Evolutionary conservation across 1,140 invertebrate species (phyloP).

Genomic region (Aphelenchoides besseyi): DNA sequence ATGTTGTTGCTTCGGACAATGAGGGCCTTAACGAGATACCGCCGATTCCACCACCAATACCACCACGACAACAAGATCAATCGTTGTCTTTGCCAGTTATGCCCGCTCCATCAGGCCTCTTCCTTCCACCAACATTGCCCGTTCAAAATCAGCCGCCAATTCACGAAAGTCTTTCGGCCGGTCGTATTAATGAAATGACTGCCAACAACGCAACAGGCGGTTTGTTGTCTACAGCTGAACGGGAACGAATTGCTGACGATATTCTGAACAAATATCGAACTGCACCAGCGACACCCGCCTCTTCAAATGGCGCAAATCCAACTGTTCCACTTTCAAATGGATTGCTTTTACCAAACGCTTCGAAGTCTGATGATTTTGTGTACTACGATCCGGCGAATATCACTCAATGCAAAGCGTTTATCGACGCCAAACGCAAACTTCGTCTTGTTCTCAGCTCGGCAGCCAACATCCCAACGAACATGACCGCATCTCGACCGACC

Average conservation of each 20-base stretch:
- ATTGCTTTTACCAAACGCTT: background rate
- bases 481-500: conserved; percentile 16
- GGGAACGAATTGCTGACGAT: conserved; percentile 73
- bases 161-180: conserved; percentile 16
- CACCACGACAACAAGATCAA: background rate
- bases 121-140: background rate
- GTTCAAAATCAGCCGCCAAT: background rate
- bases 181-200: background rate
- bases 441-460: conserved; percentile 79
- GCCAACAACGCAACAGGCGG: background rate
- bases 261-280: conserved; percentile 89
- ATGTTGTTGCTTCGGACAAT: conserved; percentile 88
- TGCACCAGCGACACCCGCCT: background rate
- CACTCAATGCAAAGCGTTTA: conserved; percentile 71
- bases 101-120: conserved; percentile 9
- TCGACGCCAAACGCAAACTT: conserved; percentile 85
- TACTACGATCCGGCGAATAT: conserved; percentile 70
- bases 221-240: conserved; percentile 14
- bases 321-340: background rate
- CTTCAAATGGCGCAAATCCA: background rate
- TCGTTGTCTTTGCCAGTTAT: background rate
- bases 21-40: conserved; percentile 66
- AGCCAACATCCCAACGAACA: conserved; percentile 46
- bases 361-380: conserved; percentile 59
- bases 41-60: background rate